Base-by-base conservation (phyloP, 2,797 vertebrate genomes). In the Acridotheres tristis region DNA sequence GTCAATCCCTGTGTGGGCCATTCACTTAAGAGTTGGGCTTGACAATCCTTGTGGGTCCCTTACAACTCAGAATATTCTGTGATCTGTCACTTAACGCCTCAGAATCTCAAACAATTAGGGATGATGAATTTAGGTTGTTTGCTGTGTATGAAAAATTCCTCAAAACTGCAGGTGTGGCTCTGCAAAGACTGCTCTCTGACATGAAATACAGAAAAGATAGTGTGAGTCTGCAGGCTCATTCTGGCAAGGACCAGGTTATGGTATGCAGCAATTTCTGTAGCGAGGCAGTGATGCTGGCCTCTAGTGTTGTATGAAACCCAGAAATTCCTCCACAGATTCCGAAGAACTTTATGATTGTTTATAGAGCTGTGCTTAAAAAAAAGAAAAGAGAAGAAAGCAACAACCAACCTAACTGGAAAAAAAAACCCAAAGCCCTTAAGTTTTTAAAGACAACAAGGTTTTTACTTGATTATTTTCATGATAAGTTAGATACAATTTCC, bases 381-480 rank as follows among this genome's bases (percentile, higher is more conserved):
- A 10, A 4, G 1, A 7, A 34, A 57, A 2, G 1, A 9, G 29
- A 40, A 40, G 1, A n/a, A 54, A 58, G 27, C 6, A 30, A 9
- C 26, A 11, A 16, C 4, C 4, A 53, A 19, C 3, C 21, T 27
- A 25, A 67, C 10, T 11, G 10, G 21, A 38, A 80, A n/a, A 38
- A 42, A n/a, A n/a, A 34, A 20, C 4, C 27, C 6, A 2, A n/a
- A 43, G 7, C 4, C 13, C 30, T 40, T 6, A 3, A 48, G 23
- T 48, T 20, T 79, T 75, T 38, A 62, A 54, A 62, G 29, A 29
- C 36, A 62, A 18, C 4, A 38, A 18, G 12, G 43, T 51, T 87
- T 78, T 79, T 22, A 68, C 38, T 61, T 53, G 2, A 14, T 57
- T 75, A 29, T 89, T 81, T 81, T 87, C 18, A 20, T 9, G 3